Base-by-base conservation (phyloP, 2,888 invertebrate species). In the Lasioglossum zephyrum region DNA sequence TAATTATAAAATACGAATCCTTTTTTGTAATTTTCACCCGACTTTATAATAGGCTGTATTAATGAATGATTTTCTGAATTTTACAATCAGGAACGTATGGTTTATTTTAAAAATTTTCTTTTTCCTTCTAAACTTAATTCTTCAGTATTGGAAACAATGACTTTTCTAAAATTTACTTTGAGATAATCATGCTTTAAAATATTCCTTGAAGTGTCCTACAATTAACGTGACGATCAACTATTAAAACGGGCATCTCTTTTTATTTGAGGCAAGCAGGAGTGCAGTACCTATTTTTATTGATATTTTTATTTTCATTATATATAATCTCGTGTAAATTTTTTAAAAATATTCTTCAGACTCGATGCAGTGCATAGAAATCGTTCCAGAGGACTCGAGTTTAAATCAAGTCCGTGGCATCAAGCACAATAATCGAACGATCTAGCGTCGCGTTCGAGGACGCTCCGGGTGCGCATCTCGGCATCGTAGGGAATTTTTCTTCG, bases 401-500 rank as follows among this genome's bases (percentile, higher is more conserved):
- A 22, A 6, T 22, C 22, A 9, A n/a, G 22, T 53, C 22, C 9
- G 9, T 53, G 9, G 53, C 22, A 53, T 53, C n/a, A 2, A 22
- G 22, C 9, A 53, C 53, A 9, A 53, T n/a, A n/a, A 53, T 57
- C 57, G 57, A 57, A 8, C 57, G 57, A 57, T 57, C n/a, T 57
- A 6, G 13, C 60, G 53, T 26, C 8, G 57, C 39, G 76, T 53
- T 81, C 49, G 36, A 66, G 0, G 69, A n/a, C 39, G 53, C 63
- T 31, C 36, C 57, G n/a, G 57, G 49, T 57, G n/a, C n/a, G 1
- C 57, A n/a, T 11, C 11, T 57, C 70, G 76, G 72, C n/a, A 79
- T 53, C 75, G 79, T 75, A 49, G 87, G 31, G 72, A 60, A 80
- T 81, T 79, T 85, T 86, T 82, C 77, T 75, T 88, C 79, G 80